Conservation (phyloP, 2,888 invertebrate genomes). For the Conops quadrifasciatus region DNA sequence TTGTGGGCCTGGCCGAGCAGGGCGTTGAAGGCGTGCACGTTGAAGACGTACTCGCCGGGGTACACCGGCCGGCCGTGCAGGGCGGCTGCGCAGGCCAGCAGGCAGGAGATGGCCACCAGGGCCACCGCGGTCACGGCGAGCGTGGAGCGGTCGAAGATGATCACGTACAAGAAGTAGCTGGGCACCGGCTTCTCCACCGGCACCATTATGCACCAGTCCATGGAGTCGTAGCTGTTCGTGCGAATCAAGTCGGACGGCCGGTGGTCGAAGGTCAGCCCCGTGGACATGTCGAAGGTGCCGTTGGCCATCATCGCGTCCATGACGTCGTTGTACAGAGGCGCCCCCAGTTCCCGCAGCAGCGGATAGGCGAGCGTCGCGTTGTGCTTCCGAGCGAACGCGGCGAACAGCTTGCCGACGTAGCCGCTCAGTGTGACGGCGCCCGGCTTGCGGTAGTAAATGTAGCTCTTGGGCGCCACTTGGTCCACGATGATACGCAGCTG, state of each 20-base stretch:
- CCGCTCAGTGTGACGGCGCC: conserved; percentile 36
- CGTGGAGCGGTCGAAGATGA: conserved; percentile 36
- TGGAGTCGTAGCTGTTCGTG: conserved; percentile 31
- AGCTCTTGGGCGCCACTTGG: conserved; percentile 35
- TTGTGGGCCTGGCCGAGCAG: conserved; percentile 42
- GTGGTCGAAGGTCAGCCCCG: conserved; percentile 2
- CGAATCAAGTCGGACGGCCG: background rate
- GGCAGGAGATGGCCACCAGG: conserved; percentile 32
- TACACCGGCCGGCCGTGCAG: conserved; percentile 13
- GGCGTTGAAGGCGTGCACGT: conserved; percentile 40
- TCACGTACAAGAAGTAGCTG: conserved; percentile 39
- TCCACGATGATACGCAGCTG: conserved; percentile 34
- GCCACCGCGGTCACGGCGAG: conserved; percentile 27
- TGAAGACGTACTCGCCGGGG: conserved; percentile 30
- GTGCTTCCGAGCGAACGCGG: conserved; percentile 36
- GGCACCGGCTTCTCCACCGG: conserved; percentile 43
- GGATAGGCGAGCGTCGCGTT: conserved; percentile 39
- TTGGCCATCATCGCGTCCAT: conserved; percentile 32
- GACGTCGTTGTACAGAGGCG: background rate
- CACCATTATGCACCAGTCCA: conserved; percentile 36
- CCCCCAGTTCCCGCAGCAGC: background rate
- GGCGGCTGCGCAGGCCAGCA: conserved; percentile 31
- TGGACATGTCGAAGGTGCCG: conserved; percentile 39
- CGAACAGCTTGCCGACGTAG: conserved; percentile 35
- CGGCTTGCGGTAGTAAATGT: conserved; percentile 19